Conservation (phyloP, 2,113 vertebrate species). For the Ceuthmochares aereus region DNA sequence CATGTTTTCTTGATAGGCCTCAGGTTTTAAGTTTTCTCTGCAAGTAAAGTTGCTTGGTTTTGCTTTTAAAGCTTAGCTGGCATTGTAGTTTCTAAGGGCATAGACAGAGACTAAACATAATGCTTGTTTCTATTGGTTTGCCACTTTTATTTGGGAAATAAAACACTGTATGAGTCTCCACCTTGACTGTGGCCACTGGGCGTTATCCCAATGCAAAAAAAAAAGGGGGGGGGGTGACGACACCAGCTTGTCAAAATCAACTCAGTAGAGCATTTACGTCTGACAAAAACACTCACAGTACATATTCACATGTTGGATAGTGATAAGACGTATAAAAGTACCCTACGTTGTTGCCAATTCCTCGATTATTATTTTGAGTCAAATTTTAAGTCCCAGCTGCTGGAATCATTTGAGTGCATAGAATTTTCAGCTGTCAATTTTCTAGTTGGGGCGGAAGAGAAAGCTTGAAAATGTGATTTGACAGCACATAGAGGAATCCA, state of each 20-base stretch:
- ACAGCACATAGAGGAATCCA: not conserved
- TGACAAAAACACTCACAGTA: not conserved
- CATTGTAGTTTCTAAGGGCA: not conserved
- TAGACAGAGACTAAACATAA: not conserved
- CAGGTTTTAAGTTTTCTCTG: not conserved
- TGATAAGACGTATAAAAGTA: not conserved
- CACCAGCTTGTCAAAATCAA: not conserved
- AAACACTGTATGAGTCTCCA: not conserved
- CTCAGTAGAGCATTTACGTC: not conserved
- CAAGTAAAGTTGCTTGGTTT: not conserved
- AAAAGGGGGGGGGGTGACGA: too few relatives aligned
- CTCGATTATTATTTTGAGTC: not conserved
- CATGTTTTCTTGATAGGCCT: not conserved
- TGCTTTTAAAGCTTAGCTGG: not conserved
- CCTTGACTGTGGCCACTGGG: not conserved
- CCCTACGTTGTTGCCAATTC: not conserved
- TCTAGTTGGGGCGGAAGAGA: not conserved
- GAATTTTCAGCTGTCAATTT: not conserved
- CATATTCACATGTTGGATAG: not conserved
- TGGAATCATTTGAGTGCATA: not conserved
- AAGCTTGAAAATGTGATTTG: not conserved
- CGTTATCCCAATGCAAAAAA: not conserved
- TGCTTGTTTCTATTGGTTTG: not conserved
- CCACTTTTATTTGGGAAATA: not conserved
- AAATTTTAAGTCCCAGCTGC: not conserved